These are phyloP conservation scores for Chrysina gloriosa DNA, from an alignment of 2,888 invertebrate genomes.

Conservation along the genomic window DNA sequence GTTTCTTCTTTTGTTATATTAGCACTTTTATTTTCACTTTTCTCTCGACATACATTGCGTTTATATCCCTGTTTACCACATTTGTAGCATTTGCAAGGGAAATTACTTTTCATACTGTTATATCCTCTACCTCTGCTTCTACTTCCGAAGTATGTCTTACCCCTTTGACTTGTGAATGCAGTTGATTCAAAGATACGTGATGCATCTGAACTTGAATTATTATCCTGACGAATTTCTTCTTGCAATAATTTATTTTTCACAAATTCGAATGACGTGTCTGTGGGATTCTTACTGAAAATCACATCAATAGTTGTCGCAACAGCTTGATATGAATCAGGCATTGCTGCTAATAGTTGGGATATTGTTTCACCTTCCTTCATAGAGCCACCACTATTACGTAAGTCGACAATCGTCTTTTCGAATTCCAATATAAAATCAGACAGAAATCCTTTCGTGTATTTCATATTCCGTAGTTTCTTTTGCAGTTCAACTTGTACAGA, in stretches of 20 bases:
- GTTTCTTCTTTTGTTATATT: slow-evolving; percentile 11
- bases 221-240: slow-evolving; percentile 8
- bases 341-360: slow-evolving; percentile 41
- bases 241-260: slow-evolving; percentile 44
- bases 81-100: not conserved
- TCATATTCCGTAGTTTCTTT: slow-evolving; percentile 40
- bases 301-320: slow-evolving; percentile 43
- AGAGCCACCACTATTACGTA: slow-evolving; percentile 36
- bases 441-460: slow-evolving; percentile 35
- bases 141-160: not conserved
- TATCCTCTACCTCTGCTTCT: not conserved
- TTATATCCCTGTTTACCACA: slow-evolving; percentile 1
- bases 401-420: slow-evolving; percentile 40
- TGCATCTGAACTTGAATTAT: not conserved
- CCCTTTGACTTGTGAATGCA: not conserved
- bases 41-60: not conserved
- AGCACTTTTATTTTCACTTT: not conserved
- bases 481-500: slow-evolving; percentile 39
- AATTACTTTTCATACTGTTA: not conserved
- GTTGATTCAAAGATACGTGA: not conserved
- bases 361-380: slow-evolving; percentile 39
- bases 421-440: slow-evolving; percentile 42
- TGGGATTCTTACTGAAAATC: slow-evolving; percentile 27
- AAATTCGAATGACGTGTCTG: slow-evolving; percentile 40
- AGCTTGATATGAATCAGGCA: slow-evolving; percentile 42